Evolutionary conservation across 1,140 invertebrate species (phyloP).

Genomic region (Colletes gigas): DNA sequence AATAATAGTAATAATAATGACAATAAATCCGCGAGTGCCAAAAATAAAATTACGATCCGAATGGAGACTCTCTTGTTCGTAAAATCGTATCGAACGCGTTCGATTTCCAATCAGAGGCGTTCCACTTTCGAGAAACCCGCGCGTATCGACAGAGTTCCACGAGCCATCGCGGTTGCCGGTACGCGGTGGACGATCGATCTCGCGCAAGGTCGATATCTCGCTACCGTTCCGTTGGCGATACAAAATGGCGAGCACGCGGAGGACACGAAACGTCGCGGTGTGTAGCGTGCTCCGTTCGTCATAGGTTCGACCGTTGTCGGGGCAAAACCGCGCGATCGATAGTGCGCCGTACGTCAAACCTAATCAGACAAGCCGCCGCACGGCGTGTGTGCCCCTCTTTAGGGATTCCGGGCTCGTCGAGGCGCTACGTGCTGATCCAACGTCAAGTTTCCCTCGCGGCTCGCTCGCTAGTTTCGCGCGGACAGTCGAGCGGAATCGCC

Average conservation of each 20-base stretch:
- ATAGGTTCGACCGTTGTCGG: slow-evolving; percentile 35
- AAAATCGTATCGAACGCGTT: too few species aligned
- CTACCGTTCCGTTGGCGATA: too few species aligned
- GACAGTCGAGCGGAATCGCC: slow-evolving; percentile 43
- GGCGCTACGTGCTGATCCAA: slow-evolving; percentile 52
- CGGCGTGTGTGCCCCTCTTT: slow-evolving; percentile 49
- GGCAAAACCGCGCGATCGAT: slow-evolving; percentile 9
- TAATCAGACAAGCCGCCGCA: slow-evolving; percentile 47
- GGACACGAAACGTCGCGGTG: not conserved
- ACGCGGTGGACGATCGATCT: not conserved
- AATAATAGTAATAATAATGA: too few species aligned
- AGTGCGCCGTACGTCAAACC: slow-evolving; percentile 12
- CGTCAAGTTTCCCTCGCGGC: slow-evolving; percentile 54
- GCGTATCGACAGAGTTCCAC: too few species aligned
- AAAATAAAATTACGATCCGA: too few species aligned
- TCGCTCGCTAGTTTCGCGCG: slow-evolving; percentile 44
- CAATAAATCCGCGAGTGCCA: too few species aligned
- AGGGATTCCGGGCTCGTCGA: slow-evolving; percentile 57
- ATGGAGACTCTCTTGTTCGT: too few species aligned
- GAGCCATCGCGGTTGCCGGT: not conserved
- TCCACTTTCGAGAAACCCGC: too few species aligned
- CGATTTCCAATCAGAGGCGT: too few species aligned
- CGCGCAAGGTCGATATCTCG: too few species aligned
- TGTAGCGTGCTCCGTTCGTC: slow-evolving; percentile 27
- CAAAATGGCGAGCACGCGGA: too few species aligned